Conservation (phyloP, 1,140 invertebrate genomes). For the Chrysomallon squamiferum region DNA sequence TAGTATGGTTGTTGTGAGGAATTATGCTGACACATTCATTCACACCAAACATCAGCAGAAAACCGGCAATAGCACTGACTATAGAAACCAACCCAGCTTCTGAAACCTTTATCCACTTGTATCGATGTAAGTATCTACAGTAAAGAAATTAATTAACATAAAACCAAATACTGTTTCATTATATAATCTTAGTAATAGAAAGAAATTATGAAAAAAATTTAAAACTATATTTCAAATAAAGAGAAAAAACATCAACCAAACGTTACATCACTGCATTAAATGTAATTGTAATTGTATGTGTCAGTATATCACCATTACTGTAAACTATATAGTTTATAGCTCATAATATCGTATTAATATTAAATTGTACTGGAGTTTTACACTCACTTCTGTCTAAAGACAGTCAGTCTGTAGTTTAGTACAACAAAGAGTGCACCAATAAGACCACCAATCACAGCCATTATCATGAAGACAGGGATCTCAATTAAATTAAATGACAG, state of each 20-base stretch:
- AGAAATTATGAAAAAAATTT: background rate
- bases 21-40: constrained; percentile 75
- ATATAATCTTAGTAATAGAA: background rate
- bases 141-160: background rate
- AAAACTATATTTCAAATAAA: too few species aligned
- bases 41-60: constrained; percentile 83
- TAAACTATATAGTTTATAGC: too few species aligned
- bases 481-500: constrained; percentile 57
- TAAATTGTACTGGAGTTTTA: too few species aligned
- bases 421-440: constrained; percentile 92
- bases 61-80: constrained; percentile 83
- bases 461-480: constrained; percentile 56
- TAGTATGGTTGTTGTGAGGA: constrained; percentile 41
- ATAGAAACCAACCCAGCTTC: constrained; percentile 87
- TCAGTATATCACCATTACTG: too few species aligned
- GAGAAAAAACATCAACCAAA: too few species aligned
- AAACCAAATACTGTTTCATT: background rate
- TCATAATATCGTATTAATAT: too few species aligned
- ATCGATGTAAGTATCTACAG: constrained; percentile 30
- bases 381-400: constrained; percentile 82
- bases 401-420: constrained; percentile 90
- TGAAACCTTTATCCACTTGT: constrained; percentile 73
- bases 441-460: constrained; percentile 73
- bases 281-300: too few species aligned
- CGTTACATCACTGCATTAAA: too few species aligned